phyloP scores from a whole-genome alignment of 2,113 vertebrate genomes.

The Alligator mississippiensis region DNA sequence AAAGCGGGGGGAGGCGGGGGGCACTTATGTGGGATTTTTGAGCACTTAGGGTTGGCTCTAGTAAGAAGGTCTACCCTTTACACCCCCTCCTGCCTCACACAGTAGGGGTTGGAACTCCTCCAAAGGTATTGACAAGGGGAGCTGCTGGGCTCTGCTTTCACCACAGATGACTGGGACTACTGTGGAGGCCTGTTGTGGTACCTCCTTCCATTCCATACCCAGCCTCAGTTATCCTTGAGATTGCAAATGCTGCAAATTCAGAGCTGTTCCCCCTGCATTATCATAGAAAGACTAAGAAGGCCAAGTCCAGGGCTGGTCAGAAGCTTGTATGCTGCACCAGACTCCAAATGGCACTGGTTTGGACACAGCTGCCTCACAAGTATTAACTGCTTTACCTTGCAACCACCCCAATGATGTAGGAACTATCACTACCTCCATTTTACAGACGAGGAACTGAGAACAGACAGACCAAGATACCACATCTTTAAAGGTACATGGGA shows the following conservation, averaged over 20 bases:
- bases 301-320: not conserved
- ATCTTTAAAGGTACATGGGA: not conserved
- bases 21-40: not conserved
- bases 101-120: not conserved
- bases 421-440: not conserved
- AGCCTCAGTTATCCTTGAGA: not conserved
- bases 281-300: not conserved
- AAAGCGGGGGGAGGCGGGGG: not conserved
- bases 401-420: not conserved
- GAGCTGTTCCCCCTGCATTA: not conserved
- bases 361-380: not conserved
- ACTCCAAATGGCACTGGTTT: rapidly evolving
- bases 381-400: rapidly evolving
- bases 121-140: constrained; percentile 9
- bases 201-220: not conserved
- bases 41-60: not conserved
- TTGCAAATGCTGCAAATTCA: not conserved
- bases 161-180: not conserved
- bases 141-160: not conserved
- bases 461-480: not conserved
- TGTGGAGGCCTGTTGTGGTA: not conserved
- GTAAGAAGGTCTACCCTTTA: not conserved
- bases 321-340: not conserved
- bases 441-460: not conserved
- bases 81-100: not conserved